Conservation (phyloP, 2,888 invertebrate species). For the Eupithecia subumbrata region DNA sequence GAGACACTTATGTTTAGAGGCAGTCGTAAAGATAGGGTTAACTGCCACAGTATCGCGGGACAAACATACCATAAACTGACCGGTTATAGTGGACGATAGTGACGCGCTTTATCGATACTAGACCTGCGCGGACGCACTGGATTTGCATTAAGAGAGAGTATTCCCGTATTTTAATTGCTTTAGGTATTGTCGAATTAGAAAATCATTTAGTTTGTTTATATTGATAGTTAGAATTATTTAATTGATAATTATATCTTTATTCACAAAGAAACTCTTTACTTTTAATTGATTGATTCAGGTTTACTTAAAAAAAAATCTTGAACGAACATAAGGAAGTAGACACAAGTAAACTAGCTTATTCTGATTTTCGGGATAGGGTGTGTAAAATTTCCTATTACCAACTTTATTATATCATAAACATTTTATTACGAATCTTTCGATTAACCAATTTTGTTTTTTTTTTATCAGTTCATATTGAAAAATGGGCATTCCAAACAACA, state of each 20-base stretch:
- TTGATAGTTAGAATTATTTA: background rate
- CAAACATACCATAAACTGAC: conserved; percentile 82
- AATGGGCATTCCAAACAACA: conserved; percentile 4
- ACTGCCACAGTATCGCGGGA: conserved; percentile 80
- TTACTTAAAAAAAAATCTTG: background rate
- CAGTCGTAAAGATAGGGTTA: conserved; percentile 83
- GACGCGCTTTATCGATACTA: conserved; percentile 58
- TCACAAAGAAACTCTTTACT: no score
- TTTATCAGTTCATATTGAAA: background rate
- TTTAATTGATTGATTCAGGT: background rate
- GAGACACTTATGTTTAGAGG: conserved; percentile 84
- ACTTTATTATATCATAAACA: background rate
- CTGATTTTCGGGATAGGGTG: background rate
- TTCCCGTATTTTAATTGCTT: conserved; percentile 27
- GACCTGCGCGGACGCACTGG: conserved; percentile 35
- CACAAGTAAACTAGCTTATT: background rate
- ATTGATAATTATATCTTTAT: no score
- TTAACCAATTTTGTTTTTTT: background rate
- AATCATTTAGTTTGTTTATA: background rate
- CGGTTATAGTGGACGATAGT: conserved; percentile 73
- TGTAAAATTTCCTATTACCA: background rate
- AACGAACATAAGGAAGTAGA: background rate
- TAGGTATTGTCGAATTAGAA: conserved; percentile 1
- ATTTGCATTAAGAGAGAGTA: conserved; percentile 35
- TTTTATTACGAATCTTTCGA: background rate